Evolutionary conservation across 2,113 vertebrate species (phyloP).

Genomic region (Corythornis vintsioides): DNA sequence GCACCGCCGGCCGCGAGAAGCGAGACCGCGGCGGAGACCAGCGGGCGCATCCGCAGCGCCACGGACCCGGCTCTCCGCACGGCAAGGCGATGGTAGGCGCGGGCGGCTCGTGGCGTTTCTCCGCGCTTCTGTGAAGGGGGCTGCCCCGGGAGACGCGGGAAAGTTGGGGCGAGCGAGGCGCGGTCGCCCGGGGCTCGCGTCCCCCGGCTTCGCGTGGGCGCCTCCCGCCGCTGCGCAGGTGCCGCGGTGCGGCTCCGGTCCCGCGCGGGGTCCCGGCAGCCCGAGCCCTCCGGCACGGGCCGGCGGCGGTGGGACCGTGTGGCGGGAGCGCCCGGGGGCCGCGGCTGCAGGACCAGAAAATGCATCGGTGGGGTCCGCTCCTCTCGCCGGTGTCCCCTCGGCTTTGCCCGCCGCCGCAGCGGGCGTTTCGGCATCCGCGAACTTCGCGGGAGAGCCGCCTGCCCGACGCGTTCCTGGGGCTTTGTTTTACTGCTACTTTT

Average conservation of each 20-base stretch:
- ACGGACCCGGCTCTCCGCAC: conserved; percentile 73
- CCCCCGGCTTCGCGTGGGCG: neutral
- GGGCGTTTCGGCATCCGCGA: neutral
- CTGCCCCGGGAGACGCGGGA: neutral
- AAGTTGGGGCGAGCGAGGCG: neutral
- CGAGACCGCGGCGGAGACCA: conserved; percentile 64
- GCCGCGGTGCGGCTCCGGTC: neutral
- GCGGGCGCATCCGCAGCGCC: conserved; percentile 73
- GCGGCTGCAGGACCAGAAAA: neutral
- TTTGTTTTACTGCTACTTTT: neutral
- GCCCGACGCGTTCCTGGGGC: accelerated
- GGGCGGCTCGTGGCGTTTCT: neutral
- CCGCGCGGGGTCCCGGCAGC: neutral
- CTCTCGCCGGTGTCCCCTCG: neutral
- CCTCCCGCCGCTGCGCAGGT: neutral
- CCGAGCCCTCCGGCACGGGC: neutral
- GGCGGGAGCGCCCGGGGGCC: neutral
- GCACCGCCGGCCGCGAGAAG: conserved; percentile 76
- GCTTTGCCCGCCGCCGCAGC: neutral
- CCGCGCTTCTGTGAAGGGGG: neutral
- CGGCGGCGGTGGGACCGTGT: neutral
- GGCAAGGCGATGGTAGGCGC: conserved; percentile 68
- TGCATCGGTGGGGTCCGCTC: neutral
- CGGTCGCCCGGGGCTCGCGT: neutral
- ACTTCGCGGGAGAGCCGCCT: neutral